phyloP scores from a whole-genome alignment of 1,140 invertebrate species.

The Caenorhabditis latens region DNA sequence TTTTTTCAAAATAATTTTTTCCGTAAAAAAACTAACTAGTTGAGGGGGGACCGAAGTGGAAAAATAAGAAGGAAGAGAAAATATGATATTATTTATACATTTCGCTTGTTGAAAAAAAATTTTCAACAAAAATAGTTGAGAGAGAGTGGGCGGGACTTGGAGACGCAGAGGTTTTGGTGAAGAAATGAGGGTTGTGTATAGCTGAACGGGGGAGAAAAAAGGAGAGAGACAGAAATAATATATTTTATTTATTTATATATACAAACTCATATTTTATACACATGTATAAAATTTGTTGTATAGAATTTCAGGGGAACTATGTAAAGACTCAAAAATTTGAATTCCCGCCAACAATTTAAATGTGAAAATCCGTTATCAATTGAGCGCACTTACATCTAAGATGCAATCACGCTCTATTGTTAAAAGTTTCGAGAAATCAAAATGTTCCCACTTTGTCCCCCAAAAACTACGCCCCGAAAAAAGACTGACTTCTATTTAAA shows the following conservation, averaged over 20 bases:
- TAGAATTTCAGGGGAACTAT: not conserved
- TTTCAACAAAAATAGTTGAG: slow-evolving; percentile 50
- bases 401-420: no score
- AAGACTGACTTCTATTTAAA: not conserved
- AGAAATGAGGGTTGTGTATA: slow-evolving; percentile 7
- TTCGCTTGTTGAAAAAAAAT: slow-evolving; percentile 49
- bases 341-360: no score
- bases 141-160: not conserved
- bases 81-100: slow-evolving; percentile 56
- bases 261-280: not conserved
- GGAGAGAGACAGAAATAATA: slow-evolving; percentile 12
- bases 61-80: slow-evolving; percentile 1
- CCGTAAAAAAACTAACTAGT: not conserved
- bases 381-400: no score
- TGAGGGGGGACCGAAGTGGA: not conserved
- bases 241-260: slow-evolving; percentile 22
- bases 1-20: not conserved
- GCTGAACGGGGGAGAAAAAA: not conserved
- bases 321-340: not conserved
- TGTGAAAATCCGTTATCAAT: no score
- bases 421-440: no score
- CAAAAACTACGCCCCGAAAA: no score
- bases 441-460: no score
- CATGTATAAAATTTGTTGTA: not conserved
- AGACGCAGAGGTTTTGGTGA: not conserved